Evolutionary conservation across 2,888 invertebrate genomes (phyloP).

Genomic region (Meteorus cinctellus): DNA sequence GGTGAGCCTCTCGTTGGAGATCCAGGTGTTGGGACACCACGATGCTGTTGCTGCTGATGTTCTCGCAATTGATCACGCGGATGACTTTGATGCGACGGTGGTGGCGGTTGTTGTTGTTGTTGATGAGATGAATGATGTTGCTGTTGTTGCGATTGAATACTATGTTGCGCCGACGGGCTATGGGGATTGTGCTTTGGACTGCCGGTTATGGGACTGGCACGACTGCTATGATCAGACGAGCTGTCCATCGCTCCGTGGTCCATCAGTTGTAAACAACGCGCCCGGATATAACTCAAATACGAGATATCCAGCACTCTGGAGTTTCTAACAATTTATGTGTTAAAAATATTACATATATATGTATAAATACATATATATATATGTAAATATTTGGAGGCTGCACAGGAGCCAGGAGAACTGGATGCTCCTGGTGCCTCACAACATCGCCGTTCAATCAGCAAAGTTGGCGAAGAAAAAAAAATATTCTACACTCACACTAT

Average conservation of each 20-base stretch:
- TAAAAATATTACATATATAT: not conserved
- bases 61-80: conserved; percentile 64
- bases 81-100: conserved; percentile 62
- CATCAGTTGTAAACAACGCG: conserved; percentile 59
- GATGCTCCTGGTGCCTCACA: conserved; percentile 38
- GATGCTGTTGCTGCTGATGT: conserved; percentile 67
- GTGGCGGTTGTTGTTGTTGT: conserved; percentile 64
- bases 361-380: not conserved
- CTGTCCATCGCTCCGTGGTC: conserved; percentile 72
- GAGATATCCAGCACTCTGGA: conserved; percentile 29
- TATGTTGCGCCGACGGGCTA: conserved; percentile 64
- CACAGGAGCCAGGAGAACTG: conserved; percentile 26
- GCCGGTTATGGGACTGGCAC: conserved; percentile 70
- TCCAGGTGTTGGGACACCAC: conserved; percentile 74
- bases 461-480: not conserved
- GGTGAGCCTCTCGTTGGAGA: conserved; percentile 75
- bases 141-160: conserved; percentile 56
- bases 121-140: conserved; percentile 60
- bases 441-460: conserved; percentile 39
- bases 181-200: conserved; percentile 68
- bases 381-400: conserved; percentile 22
- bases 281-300: conserved; percentile 10
- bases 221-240: conserved; percentile 74
- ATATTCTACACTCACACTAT: not conserved
- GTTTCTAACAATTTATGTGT: not conserved